Evolutionary conservation across 2,888 invertebrate genomes (phyloP).

Genomic region (Clostera curtula): DNA sequence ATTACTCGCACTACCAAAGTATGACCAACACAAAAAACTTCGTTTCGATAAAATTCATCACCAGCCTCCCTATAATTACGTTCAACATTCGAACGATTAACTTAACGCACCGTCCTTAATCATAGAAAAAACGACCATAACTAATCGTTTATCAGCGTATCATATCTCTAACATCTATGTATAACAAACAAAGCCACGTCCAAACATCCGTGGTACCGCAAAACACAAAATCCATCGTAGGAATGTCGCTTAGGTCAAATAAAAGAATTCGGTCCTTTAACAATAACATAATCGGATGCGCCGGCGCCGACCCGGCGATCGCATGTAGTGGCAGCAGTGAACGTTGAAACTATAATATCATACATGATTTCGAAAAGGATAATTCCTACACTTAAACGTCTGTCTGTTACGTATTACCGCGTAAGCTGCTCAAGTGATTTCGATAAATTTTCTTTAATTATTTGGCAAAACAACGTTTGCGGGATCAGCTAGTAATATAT

Average conservation of each 20-base stretch:
- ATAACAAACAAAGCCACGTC: conserved; percentile 34
- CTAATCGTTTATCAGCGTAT: conserved; percentile 23
- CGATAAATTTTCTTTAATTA: no score
- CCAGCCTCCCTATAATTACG: background rate
- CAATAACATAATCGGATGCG: conserved; percentile 67
- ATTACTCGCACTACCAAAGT: no score
- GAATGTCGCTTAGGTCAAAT: conserved; percentile 64
- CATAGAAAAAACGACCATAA: conserved; percentile 16
- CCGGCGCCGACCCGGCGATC: conserved; percentile 62
- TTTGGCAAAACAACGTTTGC: no score
- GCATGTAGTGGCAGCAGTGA: no score
- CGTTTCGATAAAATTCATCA: no score
- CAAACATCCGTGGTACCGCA: conserved; percentile 43
- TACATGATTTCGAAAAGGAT: no score
- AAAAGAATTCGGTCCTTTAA: conserved; percentile 62
- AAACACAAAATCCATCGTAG: conserved; percentile 44
- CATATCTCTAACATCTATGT: conserved; percentile 29
- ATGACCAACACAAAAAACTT: no score
- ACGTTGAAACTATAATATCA: no score
- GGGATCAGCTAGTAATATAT: no score
- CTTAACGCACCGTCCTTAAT: conserved; percentile 8
- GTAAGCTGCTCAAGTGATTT: no score
- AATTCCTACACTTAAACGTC: no score
- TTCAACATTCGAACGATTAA: conserved; percentile 2
- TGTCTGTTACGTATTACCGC: no score